Conservation (phyloP, 2,888 invertebrate genomes). For the Acleris cristana region DNA sequence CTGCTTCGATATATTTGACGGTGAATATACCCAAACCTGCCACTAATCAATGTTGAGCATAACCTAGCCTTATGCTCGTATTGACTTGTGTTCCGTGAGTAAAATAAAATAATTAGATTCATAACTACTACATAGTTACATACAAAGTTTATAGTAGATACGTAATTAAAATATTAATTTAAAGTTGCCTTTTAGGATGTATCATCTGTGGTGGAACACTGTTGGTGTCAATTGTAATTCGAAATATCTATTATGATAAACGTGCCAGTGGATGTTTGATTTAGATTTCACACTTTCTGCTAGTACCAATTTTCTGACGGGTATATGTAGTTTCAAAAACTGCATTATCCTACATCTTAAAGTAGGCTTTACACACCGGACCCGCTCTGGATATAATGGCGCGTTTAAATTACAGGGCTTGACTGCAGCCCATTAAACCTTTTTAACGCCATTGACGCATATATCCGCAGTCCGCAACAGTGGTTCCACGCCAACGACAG, state of each 20-base stretch:
- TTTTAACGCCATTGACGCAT: no score
- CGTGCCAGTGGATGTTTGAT: conserved; percentile 13
- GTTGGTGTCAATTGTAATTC: conserved; percentile 35
- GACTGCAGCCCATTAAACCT: no score
- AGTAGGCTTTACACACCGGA: neutral
- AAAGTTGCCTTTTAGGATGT: conserved; percentile 55
- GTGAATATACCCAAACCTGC: neutral
- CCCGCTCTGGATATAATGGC: no score
- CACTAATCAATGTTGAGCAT: neutral
- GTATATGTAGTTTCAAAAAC: conserved; percentile 6
- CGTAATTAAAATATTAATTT: conserved; percentile 45
- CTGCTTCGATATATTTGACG: no score
- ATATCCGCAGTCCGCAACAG: no score
- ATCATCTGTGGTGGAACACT: conserved; percentile 42
- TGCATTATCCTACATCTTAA: neutral
- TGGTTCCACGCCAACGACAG: no score
- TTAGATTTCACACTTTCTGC: conserved; percentile 1
- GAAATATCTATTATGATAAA: conserved; percentile 14
- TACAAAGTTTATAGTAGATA: conserved; percentile 39
- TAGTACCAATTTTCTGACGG: conserved; percentile 9
- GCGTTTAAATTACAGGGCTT: no score
- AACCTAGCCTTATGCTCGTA: neutral
- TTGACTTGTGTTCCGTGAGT: conserved; percentile 18
- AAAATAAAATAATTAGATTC: conserved; percentile 26
- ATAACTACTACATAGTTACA: conserved; percentile 26